Base-by-base conservation (phyloP, 2,113 vertebrate species). In the Forbesichthys papilliferus region DNA sequence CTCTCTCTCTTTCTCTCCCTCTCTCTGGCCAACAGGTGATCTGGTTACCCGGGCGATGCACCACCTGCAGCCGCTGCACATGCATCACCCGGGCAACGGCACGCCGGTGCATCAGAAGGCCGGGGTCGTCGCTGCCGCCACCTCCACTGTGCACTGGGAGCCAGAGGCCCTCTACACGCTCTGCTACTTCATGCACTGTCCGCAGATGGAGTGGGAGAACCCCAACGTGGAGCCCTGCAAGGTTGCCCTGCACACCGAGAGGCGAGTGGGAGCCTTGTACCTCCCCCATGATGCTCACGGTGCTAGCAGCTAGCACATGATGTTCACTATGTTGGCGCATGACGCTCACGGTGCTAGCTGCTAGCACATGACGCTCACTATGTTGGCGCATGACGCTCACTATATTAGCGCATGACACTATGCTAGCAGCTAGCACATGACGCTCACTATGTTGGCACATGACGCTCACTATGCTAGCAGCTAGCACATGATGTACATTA, bases 141-240 rank as follows among this genome's bases (percentile, higher is more conserved):
- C 36, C 36, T 85, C 90, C 0, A 42, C 36, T 8, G 92, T 98
- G 18, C 96, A 98, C 88, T 99, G 98, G 98, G 95, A 96, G 48
- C 95, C 97, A 0, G 98, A 99, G 78, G 96, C 98, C 3, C 92
- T 99, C 61, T 98, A 98, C 81, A 98, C 98, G 0, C 95, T 99
- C 18, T 99, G 97, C 88, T 99, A 99, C 87, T 99, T 99, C 90
- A 99, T 99, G 98, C 98, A 99, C 92, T 98, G 97, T 73, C 97
- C 96, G 0, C 97, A 99, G 77, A 97, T 98, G 94, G 98, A 99
- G 81, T 98, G 97, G 96, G 98, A 99, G 81, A 99, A 98, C 84
- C 97, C 97, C 51, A 98, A 99, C 0, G 93, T 98, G 72, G 98
- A 99, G 69, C 97, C 97, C 0, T 96, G 96, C 2, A 98, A 97